Percentiles rank a stretch among this genome's conserved stretches.
phyloP scores from a whole-genome alignment of 2,797 vertebrate species.

The Caiman crocodilus region DNA sequence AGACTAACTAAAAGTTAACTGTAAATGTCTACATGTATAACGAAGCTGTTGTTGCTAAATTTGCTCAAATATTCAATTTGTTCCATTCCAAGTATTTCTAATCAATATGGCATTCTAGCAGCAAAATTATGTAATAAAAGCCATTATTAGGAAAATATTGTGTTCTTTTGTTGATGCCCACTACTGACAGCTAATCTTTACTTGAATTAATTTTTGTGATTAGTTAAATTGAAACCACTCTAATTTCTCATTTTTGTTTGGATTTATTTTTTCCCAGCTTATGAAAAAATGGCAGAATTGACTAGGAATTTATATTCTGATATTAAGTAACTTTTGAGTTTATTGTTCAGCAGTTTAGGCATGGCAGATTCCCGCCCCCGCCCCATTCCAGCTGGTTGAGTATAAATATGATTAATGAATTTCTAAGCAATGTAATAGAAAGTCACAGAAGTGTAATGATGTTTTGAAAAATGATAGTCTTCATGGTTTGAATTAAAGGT shows the following conservation, averaged over 20 bases:
- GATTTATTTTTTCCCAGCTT: background rate
- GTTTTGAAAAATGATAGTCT: background rate
- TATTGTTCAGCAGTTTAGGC: background rate
- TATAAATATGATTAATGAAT: background rate
- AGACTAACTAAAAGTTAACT: background rate
- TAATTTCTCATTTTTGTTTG: background rate
- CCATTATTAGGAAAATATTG: slow-evolving; percentile 67
- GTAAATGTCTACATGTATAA: background rate
- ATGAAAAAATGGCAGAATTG: background rate
- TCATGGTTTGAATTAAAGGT: background rate
- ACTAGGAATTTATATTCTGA: background rate
- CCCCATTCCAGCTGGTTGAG: background rate
- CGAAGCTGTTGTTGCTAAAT: slow-evolving; percentile 43
- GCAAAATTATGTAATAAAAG: slow-evolving; percentile 60
- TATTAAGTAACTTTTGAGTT: background rate
- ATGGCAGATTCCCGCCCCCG: background rate
- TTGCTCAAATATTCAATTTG: slow-evolving; percentile 69
- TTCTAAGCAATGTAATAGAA: background rate
- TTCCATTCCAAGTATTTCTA: slow-evolving; percentile 64
- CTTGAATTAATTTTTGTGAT: slow-evolving; percentile 63
- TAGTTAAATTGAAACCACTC: slow-evolving; percentile 45
- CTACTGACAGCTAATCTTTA: slow-evolving; percentile 64
- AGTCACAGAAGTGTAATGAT: background rate
- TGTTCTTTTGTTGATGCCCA: slow-evolving; percentile 32
- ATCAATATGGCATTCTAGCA: slow-evolving; percentile 72